Conservation (phyloP, 2,797 vertebrate genomes). For the Halcyon chelicuti region DNA sequence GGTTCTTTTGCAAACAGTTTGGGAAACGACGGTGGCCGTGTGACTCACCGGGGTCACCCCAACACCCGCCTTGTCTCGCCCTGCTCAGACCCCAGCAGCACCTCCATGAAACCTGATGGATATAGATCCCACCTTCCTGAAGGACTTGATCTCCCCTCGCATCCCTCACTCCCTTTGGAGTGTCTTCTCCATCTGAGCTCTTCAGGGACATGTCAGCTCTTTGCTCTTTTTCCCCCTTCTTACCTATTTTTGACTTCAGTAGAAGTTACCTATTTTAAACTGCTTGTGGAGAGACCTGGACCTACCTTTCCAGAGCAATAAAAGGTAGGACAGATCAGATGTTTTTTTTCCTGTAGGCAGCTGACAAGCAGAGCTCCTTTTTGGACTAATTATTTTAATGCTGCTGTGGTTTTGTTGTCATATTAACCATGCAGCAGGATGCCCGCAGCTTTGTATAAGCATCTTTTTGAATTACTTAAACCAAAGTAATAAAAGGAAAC, state of each 20-base stretch:
- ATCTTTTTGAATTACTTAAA: constrained; percentile 33
- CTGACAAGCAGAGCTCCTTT: background rate
- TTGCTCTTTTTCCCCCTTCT: background rate
- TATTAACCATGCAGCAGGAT: constrained; percentile 25
- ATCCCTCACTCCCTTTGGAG: background rate
- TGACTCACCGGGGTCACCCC: rapidly evolving
- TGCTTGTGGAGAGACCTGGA: background rate
- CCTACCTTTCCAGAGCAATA: background rate
- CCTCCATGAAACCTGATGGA: rapidly evolving
- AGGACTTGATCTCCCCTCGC: background rate
- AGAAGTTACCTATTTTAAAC: background rate
- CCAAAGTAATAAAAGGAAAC: constrained; percentile 3
- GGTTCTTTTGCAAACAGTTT: background rate
- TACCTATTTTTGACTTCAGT: background rate
- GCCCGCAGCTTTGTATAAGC: background rate
- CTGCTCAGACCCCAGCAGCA: background rate
- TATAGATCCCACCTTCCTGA: background rate
- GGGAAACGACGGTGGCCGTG: background rate
- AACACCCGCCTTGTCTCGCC: background rate
- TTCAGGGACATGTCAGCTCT: background rate
- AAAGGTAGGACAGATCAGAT: background rate
- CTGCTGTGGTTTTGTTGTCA: constrained; percentile 11
- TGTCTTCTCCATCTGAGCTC: background rate
- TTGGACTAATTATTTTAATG: constrained; percentile 33
- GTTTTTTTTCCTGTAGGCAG: background rate